phyloP scores from a whole-genome alignment of 2,797 vertebrate species.

The Eleutherodactylus coqui region DNA sequence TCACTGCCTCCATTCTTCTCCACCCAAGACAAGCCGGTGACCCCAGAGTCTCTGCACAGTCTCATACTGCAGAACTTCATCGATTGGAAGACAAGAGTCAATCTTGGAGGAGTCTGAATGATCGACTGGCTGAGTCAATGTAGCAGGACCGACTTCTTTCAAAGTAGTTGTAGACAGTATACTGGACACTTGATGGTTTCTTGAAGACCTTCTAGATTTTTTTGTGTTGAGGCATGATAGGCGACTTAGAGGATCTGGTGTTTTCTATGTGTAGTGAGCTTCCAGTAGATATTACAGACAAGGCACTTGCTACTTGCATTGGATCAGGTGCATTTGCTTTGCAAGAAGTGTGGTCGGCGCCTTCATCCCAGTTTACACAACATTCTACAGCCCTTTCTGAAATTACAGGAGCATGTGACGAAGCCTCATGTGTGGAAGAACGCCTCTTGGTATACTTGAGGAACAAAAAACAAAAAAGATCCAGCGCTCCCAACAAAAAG shows the following conservation, averaged over 20 bases:
- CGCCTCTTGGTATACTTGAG: conserved; percentile 4
- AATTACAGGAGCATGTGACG: background rate
- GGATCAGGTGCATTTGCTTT: background rate
- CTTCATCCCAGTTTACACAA: background rate
- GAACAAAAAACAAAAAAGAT: no score
- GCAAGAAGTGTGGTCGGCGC: background rate
- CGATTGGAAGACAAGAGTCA: conserved; percentile 50
- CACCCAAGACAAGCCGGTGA: conserved; percentile 70
- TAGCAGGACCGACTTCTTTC: background rate
- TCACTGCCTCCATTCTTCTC: background rate
- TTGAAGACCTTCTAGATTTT: conserved; percentile 29
- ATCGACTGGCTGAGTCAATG: background rate
- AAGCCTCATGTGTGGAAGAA: background rate
- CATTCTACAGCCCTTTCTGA: no score
- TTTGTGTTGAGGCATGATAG: background rate
- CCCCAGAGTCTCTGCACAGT: conserved; percentile 54
- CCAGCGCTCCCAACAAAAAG: no score
- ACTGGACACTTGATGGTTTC: background rate
- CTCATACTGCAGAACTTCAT: conserved; percentile 70
- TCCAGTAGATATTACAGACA: no score
- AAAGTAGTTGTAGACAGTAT: background rate
- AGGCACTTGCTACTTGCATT: background rate
- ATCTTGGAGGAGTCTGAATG: conserved; percentile 42
- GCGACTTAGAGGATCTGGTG: background rate
- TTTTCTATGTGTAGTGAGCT: no score